These are phyloP conservation scores for Mycalesis mineus DNA, from an alignment of 2,888 invertebrate genomes.

Conservation along the genomic window DNA sequence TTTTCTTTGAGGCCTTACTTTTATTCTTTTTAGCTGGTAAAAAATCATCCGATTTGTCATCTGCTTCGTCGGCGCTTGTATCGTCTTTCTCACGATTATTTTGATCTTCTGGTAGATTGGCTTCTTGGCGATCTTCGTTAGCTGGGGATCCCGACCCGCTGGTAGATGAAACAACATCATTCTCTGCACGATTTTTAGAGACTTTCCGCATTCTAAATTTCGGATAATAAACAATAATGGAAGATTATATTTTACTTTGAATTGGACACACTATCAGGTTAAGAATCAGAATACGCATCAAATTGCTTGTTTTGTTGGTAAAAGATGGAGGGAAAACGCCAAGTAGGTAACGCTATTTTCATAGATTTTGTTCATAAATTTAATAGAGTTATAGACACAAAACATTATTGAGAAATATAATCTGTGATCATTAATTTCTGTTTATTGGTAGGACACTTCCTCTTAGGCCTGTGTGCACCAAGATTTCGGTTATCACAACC, in stretches of 20 bases:
- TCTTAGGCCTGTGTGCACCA: too few species aligned
- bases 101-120: conserved; percentile 28
- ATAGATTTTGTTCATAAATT: not conserved
- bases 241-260: conserved; percentile 12
- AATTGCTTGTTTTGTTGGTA: too few species aligned
- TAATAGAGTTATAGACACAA: too few species aligned
- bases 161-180: conserved; percentile 68
- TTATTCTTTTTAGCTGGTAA: conserved; percentile 42
- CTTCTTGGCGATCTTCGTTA: conserved; percentile 38
- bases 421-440: too few species aligned
- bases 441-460: too few species aligned
- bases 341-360: not conserved
- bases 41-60: conserved; percentile 28
- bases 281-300: not conserved
- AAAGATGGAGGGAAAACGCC: conserved; percentile 33
- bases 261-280: not conserved
- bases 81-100: conserved; percentile 38
- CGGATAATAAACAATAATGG: conserved; percentile 38
- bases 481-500: too few species aligned
- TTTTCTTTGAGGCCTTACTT: conserved; percentile 49
- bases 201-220: conserved; percentile 63
- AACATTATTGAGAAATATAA: too few species aligned
- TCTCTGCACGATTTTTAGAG: conserved; percentile 65
- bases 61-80: conserved; percentile 24
- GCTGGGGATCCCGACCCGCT: conserved; percentile 65